Evolutionary conservation across 1,140 invertebrate species (phyloP).

Genomic region (Macrostomum lignano): DNA sequence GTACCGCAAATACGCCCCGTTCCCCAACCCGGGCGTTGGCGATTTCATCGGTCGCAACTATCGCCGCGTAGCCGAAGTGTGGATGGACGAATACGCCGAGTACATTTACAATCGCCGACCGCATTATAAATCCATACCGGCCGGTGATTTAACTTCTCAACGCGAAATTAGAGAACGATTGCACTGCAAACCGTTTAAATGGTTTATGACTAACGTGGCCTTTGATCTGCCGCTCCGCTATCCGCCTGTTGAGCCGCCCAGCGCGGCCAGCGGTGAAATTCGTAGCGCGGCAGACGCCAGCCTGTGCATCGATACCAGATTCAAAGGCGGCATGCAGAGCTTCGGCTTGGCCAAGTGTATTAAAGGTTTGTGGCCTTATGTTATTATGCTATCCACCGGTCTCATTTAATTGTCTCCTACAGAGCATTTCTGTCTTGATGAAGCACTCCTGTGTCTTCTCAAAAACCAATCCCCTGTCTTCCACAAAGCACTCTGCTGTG

Average conservation of each 20-base stretch:
- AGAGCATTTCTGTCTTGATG: too few species aligned
- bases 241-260: conserved; percentile 31
- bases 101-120: conserved; percentile 49
- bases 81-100: conserved; percentile 59
- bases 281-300: too few species aligned
- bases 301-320: too few species aligned
- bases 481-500: too few species aligned
- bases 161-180: conserved; percentile 40
- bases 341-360: too few species aligned
- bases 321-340: too few species aligned
- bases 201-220: conserved; percentile 76
- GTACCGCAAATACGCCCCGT: conserved; percentile 26
- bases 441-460: too few species aligned
- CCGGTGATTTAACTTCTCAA: conserved; percentile 37
- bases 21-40: conserved; percentile 74
- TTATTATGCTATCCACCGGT: too few species aligned
- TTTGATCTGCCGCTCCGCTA: conserved; percentile 66
- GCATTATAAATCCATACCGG: conserved; percentile 30
- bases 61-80: conserved; percentile 35
- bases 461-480: too few species aligned
- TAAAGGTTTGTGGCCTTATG: too few species aligned
- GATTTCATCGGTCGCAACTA: conserved; percentile 32
- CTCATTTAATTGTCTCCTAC: too few species aligned
- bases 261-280: conserved; percentile 10
- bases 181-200: conserved; percentile 65